A percentile compares a stretch with the other conserved stretches of the same genome.
These are phyloP conservation scores for Caradrina kadenii DNA, from an alignment of 2,888 invertebrate genomes.

Conservation along the genomic window DNA sequence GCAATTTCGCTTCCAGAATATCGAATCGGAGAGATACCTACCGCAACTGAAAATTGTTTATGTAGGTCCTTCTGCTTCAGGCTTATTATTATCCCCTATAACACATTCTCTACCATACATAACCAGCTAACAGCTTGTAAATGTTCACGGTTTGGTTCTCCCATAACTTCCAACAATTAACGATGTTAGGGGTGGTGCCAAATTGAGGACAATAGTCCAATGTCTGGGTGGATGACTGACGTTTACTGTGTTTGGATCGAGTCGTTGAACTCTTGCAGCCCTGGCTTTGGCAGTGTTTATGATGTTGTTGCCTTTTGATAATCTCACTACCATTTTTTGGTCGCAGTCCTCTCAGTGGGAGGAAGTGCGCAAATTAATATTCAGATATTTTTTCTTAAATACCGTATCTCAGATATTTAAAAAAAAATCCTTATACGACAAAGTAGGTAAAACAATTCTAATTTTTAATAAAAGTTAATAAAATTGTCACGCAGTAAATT, in stretches of 20 bases:
- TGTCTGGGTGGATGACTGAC: slow-evolving; percentile 7
- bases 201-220: slow-evolving; percentile 25
- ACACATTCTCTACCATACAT: slow-evolving; percentile 23
- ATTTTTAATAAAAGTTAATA: slow-evolving; percentile 50
- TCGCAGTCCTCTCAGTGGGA: too few relatives aligned
- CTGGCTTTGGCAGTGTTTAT: slow-evolving; percentile 1
- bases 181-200: slow-evolving; percentile 30
- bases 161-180: slow-evolving; percentile 35
- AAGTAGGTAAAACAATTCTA: slow-evolving; percentile 22
- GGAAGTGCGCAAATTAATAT: background rate
- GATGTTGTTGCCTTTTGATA: background rate
- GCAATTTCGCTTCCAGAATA: slow-evolving; percentile 26
- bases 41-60: slow-evolving; percentile 32
- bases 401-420: slow-evolving; percentile 1
- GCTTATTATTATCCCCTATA: slow-evolving; percentile 23
- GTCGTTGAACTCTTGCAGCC: slow-evolving; percentile 5
- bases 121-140: slow-evolving; percentile 35
- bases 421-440: background rate
- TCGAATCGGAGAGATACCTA: slow-evolving; percentile 9
- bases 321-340: too few relatives aligned
- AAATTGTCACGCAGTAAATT: slow-evolving; percentile 53
- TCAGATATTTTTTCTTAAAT: background rate
- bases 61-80: background rate
- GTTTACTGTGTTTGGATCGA: background rate
- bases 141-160: slow-evolving; percentile 15